Base-by-base conservation (phyloP, 2,888 invertebrate genomes). In the Acanthoscelides obtectus region DNA sequence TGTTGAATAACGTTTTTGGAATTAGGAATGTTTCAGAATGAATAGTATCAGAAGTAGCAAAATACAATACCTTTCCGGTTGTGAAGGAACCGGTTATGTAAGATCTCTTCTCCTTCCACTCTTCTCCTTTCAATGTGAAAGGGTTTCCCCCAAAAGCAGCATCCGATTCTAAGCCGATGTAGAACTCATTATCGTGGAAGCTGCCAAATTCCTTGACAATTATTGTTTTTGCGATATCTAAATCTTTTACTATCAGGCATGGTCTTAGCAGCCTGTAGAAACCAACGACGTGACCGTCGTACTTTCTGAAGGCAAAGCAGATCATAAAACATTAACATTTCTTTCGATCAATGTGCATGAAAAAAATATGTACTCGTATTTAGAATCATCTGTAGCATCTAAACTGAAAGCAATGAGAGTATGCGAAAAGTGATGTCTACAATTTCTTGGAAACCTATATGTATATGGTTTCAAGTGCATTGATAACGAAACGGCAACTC, bases 21-120 rank as follows among this genome's bases (percentile, higher is more conserved):
- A n/a, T n/a, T n/a, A n/a, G n/a, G n/a, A n/a, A n/a, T n/a, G n/a
- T n/a, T n/a, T n/a, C n/a, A n/a, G n/a, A n/a, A n/a, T n/a, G n/a
- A n/a, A n/a, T n/a, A n/a, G n/a, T n/a, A n/a, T n/a, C n/a, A n/a
- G n/a, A n/a, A n/a, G n/a, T n/a, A n/a, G n/a, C n/a, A n/a, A n/a
- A n/a, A n/a, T n/a, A n/a, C n/a, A n/a, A n/a, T 68, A 68, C 68
- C 73, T 88, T 87, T 64, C 85, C 86, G 19, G 83, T 80, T 0
- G 88, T 88, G 25, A 89, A 85, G 0, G 86, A 87, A 0, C 88
- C 84, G 1, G 88, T 86, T 20, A 89, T 75, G 75, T 87, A 86
- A 0, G 83, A 80, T 6, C 89, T 83, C 0, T 86, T 79, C 0
- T 82, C 80, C 72, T 87, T 87, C 89, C 89, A 88, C 74, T 84